These are phyloP conservation scores for Tenthredo distinguenda DNA, from an alignment of 2,888 invertebrate species.

Conservation along the genomic window DNA sequence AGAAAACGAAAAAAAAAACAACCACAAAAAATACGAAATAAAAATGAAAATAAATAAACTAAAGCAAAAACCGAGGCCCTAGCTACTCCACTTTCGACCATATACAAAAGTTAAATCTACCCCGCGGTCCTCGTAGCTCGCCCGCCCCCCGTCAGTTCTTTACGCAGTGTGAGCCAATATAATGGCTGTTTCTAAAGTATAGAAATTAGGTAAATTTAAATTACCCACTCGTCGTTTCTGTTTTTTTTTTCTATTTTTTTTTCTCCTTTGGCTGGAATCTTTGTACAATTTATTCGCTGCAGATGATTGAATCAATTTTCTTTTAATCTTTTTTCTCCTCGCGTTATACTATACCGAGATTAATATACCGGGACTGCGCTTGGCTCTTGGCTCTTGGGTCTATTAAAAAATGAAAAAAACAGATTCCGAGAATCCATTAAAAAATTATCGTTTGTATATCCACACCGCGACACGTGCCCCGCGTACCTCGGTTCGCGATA, in stretches of 20 bases:
- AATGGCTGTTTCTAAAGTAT: too few relatives aligned
- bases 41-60: background rate
- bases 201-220: too few relatives aligned
- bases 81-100: background rate
- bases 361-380: background rate
- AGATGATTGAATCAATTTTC: background rate
- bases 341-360: background rate
- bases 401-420: too few relatives aligned
- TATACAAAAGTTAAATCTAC: background rate
- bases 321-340: background rate
- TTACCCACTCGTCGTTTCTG: too few relatives aligned
- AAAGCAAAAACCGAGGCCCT: background rate
- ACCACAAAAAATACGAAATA: background rate
- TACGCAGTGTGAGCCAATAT: too few relatives aligned
- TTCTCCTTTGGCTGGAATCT: too few relatives aligned
- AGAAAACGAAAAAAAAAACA: background rate
- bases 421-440: slow-evolving; percentile 68
- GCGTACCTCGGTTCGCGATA: background rate
- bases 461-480: slow-evolving; percentile 11
- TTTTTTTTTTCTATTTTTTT: too few relatives aligned
- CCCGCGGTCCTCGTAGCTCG: background rate
- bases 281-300: too few relatives aligned
- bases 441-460: slow-evolving; percentile 69
- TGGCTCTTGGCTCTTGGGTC: too few relatives aligned
- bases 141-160: too few relatives aligned